These are phyloP conservation scores for Ptychadena robeensis DNA, from an alignment of 2,797 vertebrate genomes.

Conservation along the genomic window DNA sequence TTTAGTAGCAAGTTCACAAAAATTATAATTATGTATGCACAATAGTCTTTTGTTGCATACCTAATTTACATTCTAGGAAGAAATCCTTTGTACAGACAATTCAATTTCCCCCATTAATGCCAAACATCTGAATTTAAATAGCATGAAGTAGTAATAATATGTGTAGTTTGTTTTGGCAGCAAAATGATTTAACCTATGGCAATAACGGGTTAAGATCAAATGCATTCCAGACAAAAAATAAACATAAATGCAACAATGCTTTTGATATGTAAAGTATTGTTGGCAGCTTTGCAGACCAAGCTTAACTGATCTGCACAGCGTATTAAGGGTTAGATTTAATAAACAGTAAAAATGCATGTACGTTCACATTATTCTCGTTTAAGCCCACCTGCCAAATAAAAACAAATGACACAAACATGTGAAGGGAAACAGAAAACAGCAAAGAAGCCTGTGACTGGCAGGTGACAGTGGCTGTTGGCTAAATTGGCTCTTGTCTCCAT, in stretches of 20 bases:
- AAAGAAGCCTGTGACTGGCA: neutral
- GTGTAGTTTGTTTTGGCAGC: constrained; percentile 33
- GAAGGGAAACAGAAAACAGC: neutral
- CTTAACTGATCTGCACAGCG: neutral
- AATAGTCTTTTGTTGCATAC: constrained; percentile 30
- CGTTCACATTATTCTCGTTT: neutral
- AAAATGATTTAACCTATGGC: constrained; percentile 30
- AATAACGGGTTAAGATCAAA: constrained; percentile 38
- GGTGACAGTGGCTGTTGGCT: constrained; percentile 64
- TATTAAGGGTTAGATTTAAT: neutral
- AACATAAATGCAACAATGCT: constrained; percentile 19
- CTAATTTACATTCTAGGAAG: constrained; percentile 41
- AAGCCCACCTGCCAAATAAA: constrained; percentile 4
- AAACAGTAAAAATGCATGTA: constrained; percentile 1
- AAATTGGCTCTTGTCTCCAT: neutral
- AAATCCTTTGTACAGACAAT: constrained; percentile 47
- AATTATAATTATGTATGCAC: constrained; percentile 47
- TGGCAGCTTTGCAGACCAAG: constrained; percentile 15
- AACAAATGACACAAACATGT: neutral
- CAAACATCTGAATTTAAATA: constrained; percentile 51
- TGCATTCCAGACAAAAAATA: constrained; percentile 12
- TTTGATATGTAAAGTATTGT: constrained; percentile 38
- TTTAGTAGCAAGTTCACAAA: constrained; percentile 28
- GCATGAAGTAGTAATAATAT: constrained; percentile 38
- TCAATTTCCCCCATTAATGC: constrained; percentile 37